Conservation (phyloP, 2,888 invertebrate genomes). For the Acanthacorydalis orientalis region DNA sequence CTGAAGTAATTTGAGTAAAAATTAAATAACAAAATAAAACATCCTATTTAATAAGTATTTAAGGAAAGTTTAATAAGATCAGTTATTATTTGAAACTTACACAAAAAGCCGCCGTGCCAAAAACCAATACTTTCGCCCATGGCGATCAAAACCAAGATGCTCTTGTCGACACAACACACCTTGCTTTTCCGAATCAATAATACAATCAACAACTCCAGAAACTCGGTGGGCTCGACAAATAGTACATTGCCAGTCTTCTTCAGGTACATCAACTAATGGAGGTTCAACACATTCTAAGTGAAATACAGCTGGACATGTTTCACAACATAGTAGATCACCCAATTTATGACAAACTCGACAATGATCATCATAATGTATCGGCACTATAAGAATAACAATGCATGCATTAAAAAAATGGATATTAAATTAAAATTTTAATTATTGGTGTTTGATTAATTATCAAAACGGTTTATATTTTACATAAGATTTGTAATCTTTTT, state of each 20-base stretch:
- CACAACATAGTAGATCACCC: slow-evolving; percentile 92
- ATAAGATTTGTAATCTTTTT: no score
- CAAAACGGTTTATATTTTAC: no score
- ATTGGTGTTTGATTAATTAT: neutral
- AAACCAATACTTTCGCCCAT: slow-evolving; percentile 97
- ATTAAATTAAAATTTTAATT: neutral
- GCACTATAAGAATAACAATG: slow-evolving; percentile 30
- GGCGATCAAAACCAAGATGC: slow-evolving; percentile 85
- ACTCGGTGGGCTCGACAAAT: slow-evolving; percentile 87
- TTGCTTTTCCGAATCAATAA: slow-evolving; percentile 78
- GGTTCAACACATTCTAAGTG: slow-evolving; percentile 95
- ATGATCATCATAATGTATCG: slow-evolving; percentile 84
- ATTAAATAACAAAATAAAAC: no score
- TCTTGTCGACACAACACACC: slow-evolving; percentile 86
- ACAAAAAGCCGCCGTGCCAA: slow-evolving; percentile 81
- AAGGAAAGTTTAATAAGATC: no score
- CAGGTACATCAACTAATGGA: slow-evolving; percentile 82
- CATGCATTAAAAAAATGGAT: neutral
- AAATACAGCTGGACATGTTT: slow-evolving; percentile 95
- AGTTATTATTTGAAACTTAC: slow-evolving; percentile 60
- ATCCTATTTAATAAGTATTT: no score
- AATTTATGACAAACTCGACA: slow-evolving; percentile 81
- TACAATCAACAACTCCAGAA: slow-evolving; percentile 83
- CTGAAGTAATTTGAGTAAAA: no score
- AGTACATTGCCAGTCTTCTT: slow-evolving; percentile 95